Base-by-base conservation (phyloP, 2,888 invertebrate species). In the Ormyrus nitidulus region DNA sequence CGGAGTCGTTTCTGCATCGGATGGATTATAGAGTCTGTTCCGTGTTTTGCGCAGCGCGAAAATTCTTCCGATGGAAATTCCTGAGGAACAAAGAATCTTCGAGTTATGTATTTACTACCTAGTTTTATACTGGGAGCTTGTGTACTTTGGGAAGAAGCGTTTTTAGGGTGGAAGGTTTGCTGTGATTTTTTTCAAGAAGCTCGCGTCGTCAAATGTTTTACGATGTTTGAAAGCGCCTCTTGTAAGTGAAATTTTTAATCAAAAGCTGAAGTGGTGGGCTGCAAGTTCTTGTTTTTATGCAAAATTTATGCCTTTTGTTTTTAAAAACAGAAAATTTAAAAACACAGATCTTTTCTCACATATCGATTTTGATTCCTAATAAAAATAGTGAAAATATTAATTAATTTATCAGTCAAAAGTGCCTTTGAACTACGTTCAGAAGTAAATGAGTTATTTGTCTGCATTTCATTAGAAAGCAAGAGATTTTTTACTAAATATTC, bases 191-290 rank as follows among this genome's bases (percentile, higher is more conserved):
- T 10, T n/a, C 11, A 3, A 19, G 59, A 53, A 19, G 46, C 48
- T 49, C 51, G 46, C 69, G 19, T 19, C 19, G 10, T 77, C 62
- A 70, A 77, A 77, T 64, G 7, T 48, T 75, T 79, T 79, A 75
- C 54, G 65, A 48, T 19, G 49, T 19, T 53, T 48, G 0, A 13
- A 19, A 46, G 46, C 53, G 61, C 49, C 44, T 59, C 65, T 70
- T 19, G 0, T 71, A 64, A 77, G 70, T 65, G 64, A 7, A 44
- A 70, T 77, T 71, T 71, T 49, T 58, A 77, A 70, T 69, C 62
- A 65, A 54, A 65, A 58, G 5, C 4, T 34, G 34, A 49, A 6
- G 48, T 71, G 19, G 19, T 19, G 19, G 1, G 19, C 19, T 19
- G 19, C 19, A 19, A 1, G 19, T 19, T 19, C 19, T 19, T 19